Percentiles rank a stretch among this genome's conserved stretches.
Evolutionary conservation across 2,113 vertebrate genomes (phyloP).

Genomic region (Leucosticte australis): DNA sequence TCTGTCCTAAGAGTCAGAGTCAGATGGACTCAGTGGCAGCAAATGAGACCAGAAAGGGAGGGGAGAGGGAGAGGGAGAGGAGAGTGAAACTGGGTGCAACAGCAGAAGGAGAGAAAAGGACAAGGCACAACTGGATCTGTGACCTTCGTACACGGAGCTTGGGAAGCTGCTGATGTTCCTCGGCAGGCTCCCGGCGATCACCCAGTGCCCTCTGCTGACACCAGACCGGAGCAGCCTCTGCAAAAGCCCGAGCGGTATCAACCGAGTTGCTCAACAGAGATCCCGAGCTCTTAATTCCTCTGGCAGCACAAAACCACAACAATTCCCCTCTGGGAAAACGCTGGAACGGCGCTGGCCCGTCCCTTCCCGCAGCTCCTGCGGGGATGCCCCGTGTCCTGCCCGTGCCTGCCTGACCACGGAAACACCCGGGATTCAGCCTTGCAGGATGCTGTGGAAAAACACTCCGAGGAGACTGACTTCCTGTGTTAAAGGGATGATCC

Average conservation of each 20-base stretch:
- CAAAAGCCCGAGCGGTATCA: not conserved
- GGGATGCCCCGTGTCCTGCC: not conserved
- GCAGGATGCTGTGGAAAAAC: not conserved
- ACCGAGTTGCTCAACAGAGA: not conserved
- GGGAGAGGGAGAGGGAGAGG: not conserved
- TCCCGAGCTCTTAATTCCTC: not conserved
- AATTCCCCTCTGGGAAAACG: not conserved
- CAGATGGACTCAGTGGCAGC: too few species aligned
- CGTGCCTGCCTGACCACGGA: not conserved
- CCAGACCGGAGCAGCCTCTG: not conserved
- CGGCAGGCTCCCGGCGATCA: not conserved
- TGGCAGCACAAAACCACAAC: not conserved
- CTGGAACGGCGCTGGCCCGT: not conserved
- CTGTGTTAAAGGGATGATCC: fast-evolving
- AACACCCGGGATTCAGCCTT: not conserved
- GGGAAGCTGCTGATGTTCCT: not conserved
- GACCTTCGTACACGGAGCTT: not conserved
- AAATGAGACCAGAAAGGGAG: too few species aligned
- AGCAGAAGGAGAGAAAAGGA: not conserved
- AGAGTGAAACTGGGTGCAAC: not conserved
- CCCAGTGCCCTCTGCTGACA: conserved; percentile 33
- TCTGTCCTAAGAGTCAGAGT: not conserved
- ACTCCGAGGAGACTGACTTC: fast-evolving
- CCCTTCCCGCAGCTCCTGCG: not conserved
- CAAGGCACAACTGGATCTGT: not conserved